Base-by-base conservation (phyloP, 2,113 vertebrate genomes). In the Hystrix brachyura region DNA sequence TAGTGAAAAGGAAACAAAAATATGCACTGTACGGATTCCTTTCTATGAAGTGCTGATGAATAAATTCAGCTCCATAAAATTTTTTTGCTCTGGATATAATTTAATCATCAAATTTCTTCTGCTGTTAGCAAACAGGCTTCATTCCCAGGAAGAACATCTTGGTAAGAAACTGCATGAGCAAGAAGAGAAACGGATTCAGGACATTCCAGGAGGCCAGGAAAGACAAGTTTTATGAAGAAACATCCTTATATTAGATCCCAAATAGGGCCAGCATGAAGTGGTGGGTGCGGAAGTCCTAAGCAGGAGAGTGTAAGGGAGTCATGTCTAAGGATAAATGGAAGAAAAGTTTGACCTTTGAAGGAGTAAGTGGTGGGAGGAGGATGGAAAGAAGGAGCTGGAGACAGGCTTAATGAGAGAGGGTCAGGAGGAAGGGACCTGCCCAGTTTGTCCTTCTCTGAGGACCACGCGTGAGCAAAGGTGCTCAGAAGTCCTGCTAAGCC, bases 141-240 rank as follows among this genome's bases (percentile, higher is more conserved):
- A 15, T 84, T 80, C 25, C 64, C 87, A 86, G n/a, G 87, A 85
- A 59, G 34, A 74, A 38, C 38, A 51, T 46, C 87, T 69, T 89
- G 82, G 38, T 59, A 29, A 62, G 51, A 92, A 81, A 57, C 14
- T 67, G 84, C 59, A 64, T 48, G 88, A 11, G 6, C 17, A 59
- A 59, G 13, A 87, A 65, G n/a, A 85, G 55, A 90, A 94, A 84
- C 32, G 19, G 19, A 79, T 57, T n/a, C 27, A 90, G 15, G 7
- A 48, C 25, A 6, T 43, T 80, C 34, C 14, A 78, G 76, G 19
- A 32, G 78, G 59, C 82, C 27, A 43, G 69, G n/a, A 67, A 90
- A 48, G 25, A 88, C 51, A 64, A 27, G 4, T 72, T 85, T 53
- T 69, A 29, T 46, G 65, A 64, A 67, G 78, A 62, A 51, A 69